phyloP scores from a whole-genome alignment of 1,140 invertebrate species.

The Zaprionus inermis region DNA sequence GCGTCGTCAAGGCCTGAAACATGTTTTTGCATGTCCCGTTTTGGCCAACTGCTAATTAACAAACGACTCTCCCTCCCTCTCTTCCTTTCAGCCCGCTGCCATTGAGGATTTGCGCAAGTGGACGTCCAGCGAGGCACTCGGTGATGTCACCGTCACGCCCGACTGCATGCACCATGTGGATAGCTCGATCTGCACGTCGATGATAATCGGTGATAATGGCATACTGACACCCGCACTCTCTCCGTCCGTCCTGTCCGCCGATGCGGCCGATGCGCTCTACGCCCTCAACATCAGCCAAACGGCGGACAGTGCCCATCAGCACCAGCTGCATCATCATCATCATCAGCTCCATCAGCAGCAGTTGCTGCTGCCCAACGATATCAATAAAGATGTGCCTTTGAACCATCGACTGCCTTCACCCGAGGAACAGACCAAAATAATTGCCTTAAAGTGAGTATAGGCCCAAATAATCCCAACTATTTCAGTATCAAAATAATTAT shows the following conservation, averaged over 20 bases:
- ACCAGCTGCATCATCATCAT: constrained; percentile 50
- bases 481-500: background rate
- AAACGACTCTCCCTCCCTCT: constrained; percentile 20
- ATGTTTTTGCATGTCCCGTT: constrained; percentile 66
- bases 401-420: constrained; percentile 93
- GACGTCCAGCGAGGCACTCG: constrained; percentile 92
- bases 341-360: constrained; percentile 54
- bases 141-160: constrained; percentile 91
- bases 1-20: constrained; percentile 18
- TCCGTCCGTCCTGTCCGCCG: constrained; percentile 82
- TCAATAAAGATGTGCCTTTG: constrained; percentile 88
- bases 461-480: constrained; percentile 4
- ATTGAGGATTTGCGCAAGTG: constrained; percentile 92
- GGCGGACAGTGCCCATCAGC: constrained; percentile 61
- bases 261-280: constrained; percentile 76
- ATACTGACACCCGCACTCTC: constrained; percentile 78
- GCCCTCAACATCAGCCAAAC: constrained; percentile 74
- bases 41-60: constrained; percentile 65
- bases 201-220: constrained; percentile 79
- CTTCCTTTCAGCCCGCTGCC: constrained; percentile 88
- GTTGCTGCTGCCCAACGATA: constrained; percentile 75
- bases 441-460: constrained; percentile 90
- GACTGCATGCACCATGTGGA: constrained; percentile 87
- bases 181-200: constrained; percentile 78
- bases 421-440: constrained; percentile 91